Evolutionary conservation across 2,888 invertebrate genomes (phyloP).

Genomic region (Drosophila sordidula): DNA sequence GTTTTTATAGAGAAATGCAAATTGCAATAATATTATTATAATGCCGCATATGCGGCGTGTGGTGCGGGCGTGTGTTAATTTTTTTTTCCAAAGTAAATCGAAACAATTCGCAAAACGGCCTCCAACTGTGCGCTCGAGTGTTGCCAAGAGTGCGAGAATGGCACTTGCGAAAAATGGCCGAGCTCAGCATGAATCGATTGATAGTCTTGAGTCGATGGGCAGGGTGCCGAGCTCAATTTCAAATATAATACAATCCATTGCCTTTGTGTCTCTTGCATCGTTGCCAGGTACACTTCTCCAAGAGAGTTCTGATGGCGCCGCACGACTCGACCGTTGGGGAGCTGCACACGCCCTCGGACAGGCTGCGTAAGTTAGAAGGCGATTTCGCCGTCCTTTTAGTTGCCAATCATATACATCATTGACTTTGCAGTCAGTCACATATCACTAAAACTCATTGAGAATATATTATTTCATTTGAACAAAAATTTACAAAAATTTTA

Average conservation of each 20-base stretch:
- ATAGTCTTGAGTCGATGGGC: constrained; percentile 6
- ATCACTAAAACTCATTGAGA: constrained; percentile 6
- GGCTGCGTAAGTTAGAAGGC: constrained; percentile 65
- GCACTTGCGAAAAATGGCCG: constrained; percentile 46
- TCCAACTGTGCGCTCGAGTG: constrained; percentile 38
- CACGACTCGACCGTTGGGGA: constrained; percentile 85
- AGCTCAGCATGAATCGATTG: constrained; percentile 62
- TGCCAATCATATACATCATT: constrained; percentile 14
- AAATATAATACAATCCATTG: constrained; percentile 10
- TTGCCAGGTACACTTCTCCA: constrained; percentile 88
- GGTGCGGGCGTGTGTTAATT: neutral
- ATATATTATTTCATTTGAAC: constrained; percentile 18
- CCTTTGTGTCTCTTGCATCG: constrained; percentile 20
- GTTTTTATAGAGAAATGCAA: neutral
- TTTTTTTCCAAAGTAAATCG: constrained; percentile 13
- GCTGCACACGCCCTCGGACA: constrained; percentile 73
- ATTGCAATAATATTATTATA: constrained; percentile 2
- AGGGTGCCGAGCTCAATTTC: constrained; percentile 10
- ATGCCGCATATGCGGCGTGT: neutral
- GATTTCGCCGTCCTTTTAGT: neutral
- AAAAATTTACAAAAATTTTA: constrained; percentile 31
- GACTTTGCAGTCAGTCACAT: constrained; percentile 34
- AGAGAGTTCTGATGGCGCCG: constrained; percentile 84
- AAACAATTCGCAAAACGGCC: constrained; percentile 33
- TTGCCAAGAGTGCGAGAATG: constrained; percentile 19